Base-by-base conservation (phyloP, 2,797 vertebrate species). In the Sternarchorhynchus goeldii region DNA sequence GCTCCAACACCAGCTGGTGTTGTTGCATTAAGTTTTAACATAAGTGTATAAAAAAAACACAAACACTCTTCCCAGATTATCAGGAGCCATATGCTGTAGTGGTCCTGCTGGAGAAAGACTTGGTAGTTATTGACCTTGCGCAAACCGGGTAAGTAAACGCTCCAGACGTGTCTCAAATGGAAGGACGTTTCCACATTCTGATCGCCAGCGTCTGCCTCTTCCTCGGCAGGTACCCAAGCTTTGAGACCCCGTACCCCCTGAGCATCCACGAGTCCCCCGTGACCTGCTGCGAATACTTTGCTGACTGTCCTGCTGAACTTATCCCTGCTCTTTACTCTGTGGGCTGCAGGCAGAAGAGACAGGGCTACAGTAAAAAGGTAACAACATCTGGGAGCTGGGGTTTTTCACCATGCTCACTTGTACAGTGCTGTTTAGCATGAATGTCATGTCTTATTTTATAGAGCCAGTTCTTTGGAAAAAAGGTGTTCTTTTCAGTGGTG, bases 361-460 rank as follows among this genome's bases (percentile, higher is more conserved):
- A 99, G 91, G 96, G 95, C 76, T 99, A 95, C 90, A 99, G 98
- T 91, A 99, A 99, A 92, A 99, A 97, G 96, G 98, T 99, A 90
- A 75, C 21, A 16, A 16, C 25, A 1, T 8, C 4, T 5, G 6
- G 32, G 8, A 7, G 50, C 31, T 8, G 7, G 20, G 10, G 18
- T 63, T 18, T 32, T 29, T 36, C n/a, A 41, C 21, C 16, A 29
- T 29, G 32, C 34, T 58, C 16, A 10, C 18, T 6, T 71, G 69
- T 36, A 29, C 18, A 21, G 16, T 20, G 36, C 10, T 41, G 14
- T 60, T 18, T 4, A 45, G 0, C 14, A 36, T 57, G 32, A 25
- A 6, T n/a, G 32, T 32, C 0, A 6, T n/a, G 32, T 32, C 0
- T 0, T 58, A 21, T 25, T 45, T 6, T 31, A 29, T 21, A 5